Evolutionary conservation across 2,797 vertebrate genomes (phyloP).

Genomic region (Mastacembelus armatus): DNA sequence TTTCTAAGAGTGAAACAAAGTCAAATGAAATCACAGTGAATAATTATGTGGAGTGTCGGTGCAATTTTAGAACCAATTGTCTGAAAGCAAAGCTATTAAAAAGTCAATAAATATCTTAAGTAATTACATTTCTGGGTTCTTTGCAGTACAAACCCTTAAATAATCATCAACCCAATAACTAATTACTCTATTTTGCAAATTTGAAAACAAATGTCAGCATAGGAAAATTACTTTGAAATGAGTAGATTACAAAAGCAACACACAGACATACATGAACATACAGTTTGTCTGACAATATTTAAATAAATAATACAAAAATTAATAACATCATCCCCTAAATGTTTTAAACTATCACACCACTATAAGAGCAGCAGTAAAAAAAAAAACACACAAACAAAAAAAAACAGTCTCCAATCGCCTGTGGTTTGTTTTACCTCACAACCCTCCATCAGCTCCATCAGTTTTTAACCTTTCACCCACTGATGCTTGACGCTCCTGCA

Average conservation of each 20-base stretch:
- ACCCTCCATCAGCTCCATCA: slow-evolving; percentile 24
- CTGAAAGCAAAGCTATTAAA: neutral
- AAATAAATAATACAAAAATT: no score
- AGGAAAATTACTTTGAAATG: neutral
- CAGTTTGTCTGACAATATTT: no score
- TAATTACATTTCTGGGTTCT: neutral
- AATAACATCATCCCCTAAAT: no score
- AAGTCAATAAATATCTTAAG: neutral
- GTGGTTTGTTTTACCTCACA: slow-evolving; percentile 40
- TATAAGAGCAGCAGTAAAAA: neutral
- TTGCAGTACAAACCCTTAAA: neutral
- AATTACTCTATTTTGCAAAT: no score
- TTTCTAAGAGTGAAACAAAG: neutral
- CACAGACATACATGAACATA: neutral
- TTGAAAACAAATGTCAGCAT: no score
- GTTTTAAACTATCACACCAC: neutral
- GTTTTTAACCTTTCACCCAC: slow-evolving; percentile 53
- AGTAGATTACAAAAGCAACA: neutral
- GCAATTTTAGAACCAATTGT: no score
- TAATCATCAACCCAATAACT: neutral
- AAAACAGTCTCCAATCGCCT: slow-evolving; percentile 7
- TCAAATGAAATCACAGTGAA: neutral
- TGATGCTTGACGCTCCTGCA: neutral
- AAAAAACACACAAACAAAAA: neutral
- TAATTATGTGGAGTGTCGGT: no score